Evolutionary conservation across 2,888 invertebrate genomes (phyloP).

Genomic region (Caenorhabditis angaria): DNA sequence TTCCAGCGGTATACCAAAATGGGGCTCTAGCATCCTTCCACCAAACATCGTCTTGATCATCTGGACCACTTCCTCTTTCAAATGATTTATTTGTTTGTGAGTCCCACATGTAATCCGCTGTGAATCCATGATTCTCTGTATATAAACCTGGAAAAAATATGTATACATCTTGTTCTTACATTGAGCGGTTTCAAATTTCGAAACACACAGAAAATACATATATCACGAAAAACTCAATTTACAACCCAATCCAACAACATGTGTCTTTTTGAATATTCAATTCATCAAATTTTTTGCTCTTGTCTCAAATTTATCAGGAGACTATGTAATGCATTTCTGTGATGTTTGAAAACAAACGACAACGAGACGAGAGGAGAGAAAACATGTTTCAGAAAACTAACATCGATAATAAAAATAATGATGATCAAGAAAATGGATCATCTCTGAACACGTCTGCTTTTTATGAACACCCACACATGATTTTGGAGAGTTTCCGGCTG

Average conservation of each 20-base stretch:
- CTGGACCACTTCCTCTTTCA: conserved; percentile 60
- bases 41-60: conserved; percentile 67
- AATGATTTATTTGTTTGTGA: conserved; percentile 57
- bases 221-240: conserved; percentile 22
- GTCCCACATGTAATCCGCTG: conserved; percentile 71
- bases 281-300: too few species aligned
- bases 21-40: conserved; percentile 68
- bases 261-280: conserved; percentile 13
- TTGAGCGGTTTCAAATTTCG: conserved; percentile 10
- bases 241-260: conserved; percentile 45
- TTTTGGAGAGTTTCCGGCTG: too few species aligned
- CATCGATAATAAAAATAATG: neutral
- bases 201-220: neutral
- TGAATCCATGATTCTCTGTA: conserved; percentile 71
- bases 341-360: too few species aligned
- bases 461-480: too few species aligned
- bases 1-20: conserved; percentile 71
- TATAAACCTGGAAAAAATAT: conserved; percentile 65
- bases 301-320: neutral
- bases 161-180: neutral
- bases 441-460: conserved; percentile 1
- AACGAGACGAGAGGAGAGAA: too few species aligned
- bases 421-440: neutral
- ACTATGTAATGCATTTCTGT: too few species aligned
- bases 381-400: neutral